A percentile compares a stretch with the other conserved stretches of the same genome.
phyloP scores from a whole-genome alignment of 2,888 invertebrate species.

The Spisula solida region DNA sequence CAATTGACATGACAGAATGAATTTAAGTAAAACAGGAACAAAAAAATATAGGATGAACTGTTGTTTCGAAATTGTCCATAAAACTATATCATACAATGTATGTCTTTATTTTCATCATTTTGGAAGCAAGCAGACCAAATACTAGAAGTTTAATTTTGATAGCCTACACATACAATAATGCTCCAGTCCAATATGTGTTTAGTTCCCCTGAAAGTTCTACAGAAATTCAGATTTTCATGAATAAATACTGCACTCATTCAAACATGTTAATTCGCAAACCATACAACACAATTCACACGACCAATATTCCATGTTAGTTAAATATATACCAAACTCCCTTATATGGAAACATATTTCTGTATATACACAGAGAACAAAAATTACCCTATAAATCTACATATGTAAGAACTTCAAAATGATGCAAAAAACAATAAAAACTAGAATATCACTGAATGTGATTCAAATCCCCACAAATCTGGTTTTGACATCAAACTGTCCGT shows the following conservation, averaged over 20 bases:
- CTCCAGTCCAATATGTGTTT: neutral
- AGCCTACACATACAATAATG: neutral
- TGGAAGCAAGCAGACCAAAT: neutral
- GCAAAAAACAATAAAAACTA: neutral
- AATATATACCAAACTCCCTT: constrained; percentile 42
- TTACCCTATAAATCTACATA: constrained; percentile 40
- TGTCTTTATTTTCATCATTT: neutral
- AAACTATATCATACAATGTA: neutral
- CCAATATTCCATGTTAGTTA: constrained; percentile 50
- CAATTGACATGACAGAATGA: neutral
- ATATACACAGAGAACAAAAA: constrained; percentile 38
- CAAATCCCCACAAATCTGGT: no score
- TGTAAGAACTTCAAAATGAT: constrained; percentile 8
- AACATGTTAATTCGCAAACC: constrained; percentile 31
- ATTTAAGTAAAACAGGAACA: neutral
- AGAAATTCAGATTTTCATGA: constrained; percentile 4
- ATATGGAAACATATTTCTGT: constrained; percentile 39
- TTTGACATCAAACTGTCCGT: no score
- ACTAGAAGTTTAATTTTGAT: neutral
- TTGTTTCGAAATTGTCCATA: constrained; percentile 3
- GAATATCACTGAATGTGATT: no score
- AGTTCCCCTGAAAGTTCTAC: neutral
- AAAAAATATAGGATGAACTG: neutral
- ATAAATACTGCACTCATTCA: constrained; percentile 21
- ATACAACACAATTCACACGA: constrained; percentile 42